A percentile compares a stretch with the other conserved stretches of the same genome.
These are phyloP conservation scores for Perca flavescens DNA, from an alignment of 2,113 vertebrate species.

Conservation along the genomic window DNA sequence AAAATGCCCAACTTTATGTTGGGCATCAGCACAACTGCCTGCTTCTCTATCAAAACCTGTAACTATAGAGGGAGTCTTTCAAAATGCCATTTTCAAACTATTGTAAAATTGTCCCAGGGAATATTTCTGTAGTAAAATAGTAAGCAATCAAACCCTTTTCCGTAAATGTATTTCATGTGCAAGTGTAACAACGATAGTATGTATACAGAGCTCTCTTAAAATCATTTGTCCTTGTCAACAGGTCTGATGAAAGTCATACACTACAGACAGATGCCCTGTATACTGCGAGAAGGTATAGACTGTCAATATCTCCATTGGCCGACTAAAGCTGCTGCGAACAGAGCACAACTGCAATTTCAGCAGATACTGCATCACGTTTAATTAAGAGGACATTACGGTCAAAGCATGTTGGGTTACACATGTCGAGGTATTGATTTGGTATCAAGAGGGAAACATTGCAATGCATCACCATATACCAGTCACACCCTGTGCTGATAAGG, in stretches of 20 bases:
- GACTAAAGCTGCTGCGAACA: not conserved
- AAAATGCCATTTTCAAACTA: slow-evolving; percentile 6
- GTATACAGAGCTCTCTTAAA: not conserved
- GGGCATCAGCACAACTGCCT: slow-evolving; percentile 45
- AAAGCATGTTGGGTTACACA: slow-evolving; percentile 46
- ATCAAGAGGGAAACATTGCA: slow-evolving; percentile 43
- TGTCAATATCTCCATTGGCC: slow-evolving; percentile 29
- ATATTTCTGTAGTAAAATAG: not conserved
- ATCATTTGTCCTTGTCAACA: slow-evolving; percentile 45
- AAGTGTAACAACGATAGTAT: not conserved
- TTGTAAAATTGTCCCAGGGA: not conserved
- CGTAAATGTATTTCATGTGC: not conserved
- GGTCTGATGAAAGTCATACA: slow-evolving; percentile 33
- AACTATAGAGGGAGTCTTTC: not conserved
- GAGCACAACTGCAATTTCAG: slow-evolving; percentile 43
- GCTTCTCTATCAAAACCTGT: slow-evolving; percentile 5
- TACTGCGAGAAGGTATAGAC: slow-evolving; percentile 8
- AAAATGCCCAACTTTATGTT: slow-evolving; percentile 13
- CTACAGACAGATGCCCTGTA: not conserved
- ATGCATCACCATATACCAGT: slow-evolving; percentile 39
- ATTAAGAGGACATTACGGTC: slow-evolving; percentile 59
- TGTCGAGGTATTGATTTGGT: slow-evolving; percentile 60
- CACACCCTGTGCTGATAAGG: slow-evolving; percentile 22
- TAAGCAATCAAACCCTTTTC: not conserved
- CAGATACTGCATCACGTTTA: slow-evolving; percentile 55